Evolutionary conservation across 2,888 invertebrate genomes (phyloP), one percentile per base, ranked within the genome.

Genomic region (Ophion costatus): DNA sequence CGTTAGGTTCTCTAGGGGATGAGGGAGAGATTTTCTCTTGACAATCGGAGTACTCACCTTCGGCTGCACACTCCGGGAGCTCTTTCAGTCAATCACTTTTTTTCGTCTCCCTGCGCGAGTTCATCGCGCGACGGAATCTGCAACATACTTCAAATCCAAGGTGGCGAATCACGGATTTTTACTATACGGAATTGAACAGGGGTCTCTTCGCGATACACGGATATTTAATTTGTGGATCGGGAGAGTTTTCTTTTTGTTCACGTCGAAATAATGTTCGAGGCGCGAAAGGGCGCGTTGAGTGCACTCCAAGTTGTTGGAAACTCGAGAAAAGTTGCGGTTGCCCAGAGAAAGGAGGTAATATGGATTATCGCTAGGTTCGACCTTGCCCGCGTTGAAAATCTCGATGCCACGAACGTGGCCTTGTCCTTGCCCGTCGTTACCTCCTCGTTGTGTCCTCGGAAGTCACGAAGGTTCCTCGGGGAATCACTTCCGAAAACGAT

Each of bases 401-500:
- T 57, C 74, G 77, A 84, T 81, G 80, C 74, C 74, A 22, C 69
- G 45, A 81, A 76, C 77, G 67, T 84, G 84, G 81, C 84, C 84
- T 84, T 84, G 84, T 78, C 84, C 84, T 84, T 81, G 77, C 69
- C 77, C 69, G 77, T 73, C 74, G 51, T 66, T 80, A 51, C 70
- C 61, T 33, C 71, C 73, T 63, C 73, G 56, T 56, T 51, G 77
- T 66, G 77, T 77, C 80, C 77, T 84, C 84, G 84, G 84, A 84
- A 84, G 84, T 84, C 80, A 81, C 84, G 84, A 84, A 84, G 84
- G 84, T 84, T 84, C 84, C 84, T 84, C 80, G 80, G 84, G 84
- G 84, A 84, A 84, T 77, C 84, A 78, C 84, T 84, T 84, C 84
- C 84, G 84, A 84, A 84, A 84, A 84, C 84, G 84, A 84, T 84